Evolutionary conservation across 2,113 vertebrate species (phyloP).

Genomic region (Mola mola): DNA sequence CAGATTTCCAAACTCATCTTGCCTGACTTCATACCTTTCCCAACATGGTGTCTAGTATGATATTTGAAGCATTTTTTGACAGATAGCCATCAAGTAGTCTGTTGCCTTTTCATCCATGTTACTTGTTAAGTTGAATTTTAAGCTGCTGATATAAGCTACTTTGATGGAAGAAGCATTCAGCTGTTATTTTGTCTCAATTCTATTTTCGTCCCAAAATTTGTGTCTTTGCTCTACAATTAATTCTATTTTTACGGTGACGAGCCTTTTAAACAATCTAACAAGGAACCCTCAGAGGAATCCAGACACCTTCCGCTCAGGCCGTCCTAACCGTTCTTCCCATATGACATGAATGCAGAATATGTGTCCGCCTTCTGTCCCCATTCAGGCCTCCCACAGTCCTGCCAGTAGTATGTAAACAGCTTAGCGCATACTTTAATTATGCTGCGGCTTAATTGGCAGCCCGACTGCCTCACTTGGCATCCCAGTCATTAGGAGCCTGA

Average conservation of each 20-base stretch:
- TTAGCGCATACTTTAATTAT: conserved; percentile 43
- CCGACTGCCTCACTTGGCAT: conserved; percentile 75
- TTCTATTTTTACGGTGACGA: no score
- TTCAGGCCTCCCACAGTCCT: conserved; percentile 39
- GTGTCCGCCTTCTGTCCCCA: conserved; percentile 30
- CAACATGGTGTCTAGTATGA: no score
- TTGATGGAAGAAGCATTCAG: neutral
- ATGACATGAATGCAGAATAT: conserved; percentile 42
- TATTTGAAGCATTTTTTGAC: no score
- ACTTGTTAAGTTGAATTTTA: neutral
- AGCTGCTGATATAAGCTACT: neutral
- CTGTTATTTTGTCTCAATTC: neutral
- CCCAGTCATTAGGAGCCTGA: conserved; percentile 85
- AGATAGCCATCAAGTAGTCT: no score
- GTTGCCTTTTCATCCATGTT: no score
- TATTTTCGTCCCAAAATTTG: no score
- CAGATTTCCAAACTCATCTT: no score
- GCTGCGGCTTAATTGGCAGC: conserved; percentile 55
- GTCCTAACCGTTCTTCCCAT: neutral
- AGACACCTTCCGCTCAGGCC: neutral
- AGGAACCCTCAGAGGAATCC: neutral
- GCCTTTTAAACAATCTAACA: no score
- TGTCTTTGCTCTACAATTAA: no score
- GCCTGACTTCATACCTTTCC: no score
- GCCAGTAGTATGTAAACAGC: conserved; percentile 43